Evolutionary conservation across 2,113 vertebrate genomes (phyloP), one percentile per base, ranked within the genome.

Genomic region (Leuciscus idus): DNA sequence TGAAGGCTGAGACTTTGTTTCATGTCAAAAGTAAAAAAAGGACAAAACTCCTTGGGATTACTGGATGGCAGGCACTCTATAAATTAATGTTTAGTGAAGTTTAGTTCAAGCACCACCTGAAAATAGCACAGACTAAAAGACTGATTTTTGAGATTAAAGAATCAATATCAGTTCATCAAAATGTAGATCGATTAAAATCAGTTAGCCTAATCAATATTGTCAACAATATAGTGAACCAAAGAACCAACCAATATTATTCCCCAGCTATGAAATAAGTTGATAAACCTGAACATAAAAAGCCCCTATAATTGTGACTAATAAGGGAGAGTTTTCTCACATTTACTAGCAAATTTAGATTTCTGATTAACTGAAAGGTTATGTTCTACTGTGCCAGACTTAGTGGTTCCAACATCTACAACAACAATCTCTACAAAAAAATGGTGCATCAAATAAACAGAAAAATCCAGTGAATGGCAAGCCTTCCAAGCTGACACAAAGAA

Each of bases 321-420:
- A 76, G 48, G 26, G 17, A 55, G 48, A 30, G 9, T 23, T 21
- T 43, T 19, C 19, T 72, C 33, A 72, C 17, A 52, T 76, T 75
- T 19, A 30, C 26, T 19, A 55, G 15, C 74, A 76, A 21, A 17
- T 6, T 30, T 17, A 30, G 48, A 26, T 55, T 77, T 77, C 15
- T 17, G 48, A 28, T 77, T 77, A 77, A 28, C 33, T 55, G 26
- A 55, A 55, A 33, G 19, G 48, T 77, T 33, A 55, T 55, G 28
- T 33, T 33, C 13, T 12, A 7, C 55, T 50, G 48, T 55, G 15
- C 48, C 75, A 77, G 75, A 55, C 75, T 55, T 55, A n/a, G 17
- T 77, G 75, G 48, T 77, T 77, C 50, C 75, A 55, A 77, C 75
- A 55, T 77, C 50, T 55, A 77, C 48, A 77, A 77, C 15, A 77